These are phyloP conservation scores for Gnathonemus echidnorhynchus DNA, from an alignment of 2,113 vertebrate species.

Conservation along the genomic window DNA sequence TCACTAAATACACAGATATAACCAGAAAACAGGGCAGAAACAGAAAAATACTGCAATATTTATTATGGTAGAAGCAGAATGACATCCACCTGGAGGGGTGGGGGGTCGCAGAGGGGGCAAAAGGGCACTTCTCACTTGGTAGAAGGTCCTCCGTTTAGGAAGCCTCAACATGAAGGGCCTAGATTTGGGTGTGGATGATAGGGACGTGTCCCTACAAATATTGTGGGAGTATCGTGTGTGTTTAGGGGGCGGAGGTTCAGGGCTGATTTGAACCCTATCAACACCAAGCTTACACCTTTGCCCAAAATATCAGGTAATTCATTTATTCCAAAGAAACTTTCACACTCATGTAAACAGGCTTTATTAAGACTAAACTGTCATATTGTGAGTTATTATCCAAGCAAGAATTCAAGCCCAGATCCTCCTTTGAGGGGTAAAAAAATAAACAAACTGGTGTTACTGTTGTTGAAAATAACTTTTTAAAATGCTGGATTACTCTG, in stretches of 20 bases:
- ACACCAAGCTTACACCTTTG: background rate
- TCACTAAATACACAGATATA: background rate
- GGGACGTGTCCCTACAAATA: background rate
- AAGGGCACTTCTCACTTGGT: background rate
- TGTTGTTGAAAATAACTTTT: background rate
- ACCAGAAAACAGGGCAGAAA: background rate
- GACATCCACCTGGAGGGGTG: background rate
- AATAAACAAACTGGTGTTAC: background rate
- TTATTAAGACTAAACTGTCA: background rate
- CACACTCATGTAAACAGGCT: background rate
- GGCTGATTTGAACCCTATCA: background rate
- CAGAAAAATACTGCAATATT: background rate
- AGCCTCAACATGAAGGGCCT: background rate
- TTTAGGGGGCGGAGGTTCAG: background rate
- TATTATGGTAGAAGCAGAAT: background rate
- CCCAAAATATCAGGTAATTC: background rate
- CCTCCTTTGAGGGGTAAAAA: background rate
- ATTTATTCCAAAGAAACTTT: background rate
- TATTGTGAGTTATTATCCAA: background rate
- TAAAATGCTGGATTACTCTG: background rate
- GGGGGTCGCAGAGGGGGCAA: background rate
- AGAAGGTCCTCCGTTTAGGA: background rate
- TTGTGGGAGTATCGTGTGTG: background rate
- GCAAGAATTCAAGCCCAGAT: background rate
- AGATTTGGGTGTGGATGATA: background rate